These are phyloP conservation scores for Orthosia gracilis DNA, from an alignment of 2,888 invertebrate genomes.

Conservation along the genomic window DNA sequence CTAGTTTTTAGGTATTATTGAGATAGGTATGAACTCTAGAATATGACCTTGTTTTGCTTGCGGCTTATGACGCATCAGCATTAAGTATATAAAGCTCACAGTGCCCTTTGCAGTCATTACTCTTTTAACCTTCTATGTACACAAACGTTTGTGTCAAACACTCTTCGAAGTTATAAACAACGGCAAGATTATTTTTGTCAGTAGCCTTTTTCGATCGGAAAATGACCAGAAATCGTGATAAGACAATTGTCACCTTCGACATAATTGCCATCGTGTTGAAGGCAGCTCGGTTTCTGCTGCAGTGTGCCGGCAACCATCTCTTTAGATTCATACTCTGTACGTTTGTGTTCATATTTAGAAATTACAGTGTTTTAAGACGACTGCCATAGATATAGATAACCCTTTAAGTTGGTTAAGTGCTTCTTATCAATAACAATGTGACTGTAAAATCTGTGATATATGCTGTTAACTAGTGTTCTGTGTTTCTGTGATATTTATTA, in stretches of 20 bases:
- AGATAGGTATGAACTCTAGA: constrained; percentile 25
- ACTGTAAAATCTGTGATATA: constrained; percentile 63
- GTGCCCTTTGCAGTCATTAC: constrained; percentile 43
- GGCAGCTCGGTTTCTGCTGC: constrained; percentile 45
- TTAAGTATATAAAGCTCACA: constrained; percentile 51
- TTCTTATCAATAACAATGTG: constrained; percentile 63
- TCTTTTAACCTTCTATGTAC: constrained; percentile 47
- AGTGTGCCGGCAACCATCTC: constrained; percentile 50
- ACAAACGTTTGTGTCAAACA: constrained; percentile 40
- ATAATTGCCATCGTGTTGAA: constrained; percentile 49
- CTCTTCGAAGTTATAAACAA: constrained; percentile 47
- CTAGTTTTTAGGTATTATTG: constrained; percentile 22
- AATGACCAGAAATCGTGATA: constrained; percentile 83
- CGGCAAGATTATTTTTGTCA: constrained; percentile 38
- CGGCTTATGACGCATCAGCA: constrained; percentile 45
- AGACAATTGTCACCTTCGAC: constrained; percentile 79
- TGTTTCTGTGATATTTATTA: constrained; percentile 43
- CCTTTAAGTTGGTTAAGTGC: constrained; percentile 40
- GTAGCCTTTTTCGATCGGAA: constrained; percentile 71
- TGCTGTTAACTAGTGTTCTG: constrained; percentile 24
- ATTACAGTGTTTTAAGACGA: constrained; percentile 46
- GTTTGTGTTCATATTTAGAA: constrained; percentile 51
- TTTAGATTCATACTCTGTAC: constrained; percentile 51
- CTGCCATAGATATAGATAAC: constrained; percentile 21
- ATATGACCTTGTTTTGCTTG: constrained; percentile 46